Conservation (phyloP, 1,140 invertebrate genomes). For the Drosophila repletoides region DNA sequence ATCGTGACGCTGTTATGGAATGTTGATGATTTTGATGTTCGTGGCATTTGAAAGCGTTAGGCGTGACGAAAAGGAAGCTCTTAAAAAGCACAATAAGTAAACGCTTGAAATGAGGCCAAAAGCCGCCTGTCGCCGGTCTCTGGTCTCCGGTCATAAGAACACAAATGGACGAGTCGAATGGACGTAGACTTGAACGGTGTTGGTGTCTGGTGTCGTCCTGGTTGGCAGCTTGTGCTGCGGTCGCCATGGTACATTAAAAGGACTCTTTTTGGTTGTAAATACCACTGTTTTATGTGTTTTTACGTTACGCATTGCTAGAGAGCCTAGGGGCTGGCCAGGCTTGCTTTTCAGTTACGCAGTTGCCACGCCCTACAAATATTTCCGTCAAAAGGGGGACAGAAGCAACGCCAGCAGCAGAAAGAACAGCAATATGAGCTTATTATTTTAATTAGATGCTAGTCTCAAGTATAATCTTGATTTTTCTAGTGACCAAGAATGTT, state of each 20-base stretch:
- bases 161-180: conserved; percentile 14
- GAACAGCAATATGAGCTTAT: conserved; percentile 28
- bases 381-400: conserved; percentile 19
- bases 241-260: conserved; percentile 71
- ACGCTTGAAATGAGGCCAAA: conserved; percentile 67
- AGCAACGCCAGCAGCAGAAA: not conserved
- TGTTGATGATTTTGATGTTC: conserved; percentile 76
- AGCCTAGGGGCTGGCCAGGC: conserved; percentile 13
- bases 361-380: conserved; percentile 64
- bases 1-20: conserved; percentile 50
- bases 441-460: conserved; percentile 71
- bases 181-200: conserved; percentile 11
- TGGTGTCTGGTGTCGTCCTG: conserved; percentile 14
- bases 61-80: conserved; percentile 73
- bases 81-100: conserved; percentile 73
- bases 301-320: conserved; percentile 60
- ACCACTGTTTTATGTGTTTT: conserved; percentile 63
- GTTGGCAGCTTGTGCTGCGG: conserved; percentile 25
- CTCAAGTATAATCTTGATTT: conserved; percentile 5
- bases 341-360: conserved; percentile 21
- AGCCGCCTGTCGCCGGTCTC: conserved; percentile 23
- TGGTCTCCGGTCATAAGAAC: not conserved
- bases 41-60: conserved; percentile 70
- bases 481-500: not conserved
- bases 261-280: conserved; percentile 62